These are phyloP conservation scores for Aplocera efformata DNA, from an alignment of 2,888 invertebrate species.

Conservation along the genomic window DNA sequence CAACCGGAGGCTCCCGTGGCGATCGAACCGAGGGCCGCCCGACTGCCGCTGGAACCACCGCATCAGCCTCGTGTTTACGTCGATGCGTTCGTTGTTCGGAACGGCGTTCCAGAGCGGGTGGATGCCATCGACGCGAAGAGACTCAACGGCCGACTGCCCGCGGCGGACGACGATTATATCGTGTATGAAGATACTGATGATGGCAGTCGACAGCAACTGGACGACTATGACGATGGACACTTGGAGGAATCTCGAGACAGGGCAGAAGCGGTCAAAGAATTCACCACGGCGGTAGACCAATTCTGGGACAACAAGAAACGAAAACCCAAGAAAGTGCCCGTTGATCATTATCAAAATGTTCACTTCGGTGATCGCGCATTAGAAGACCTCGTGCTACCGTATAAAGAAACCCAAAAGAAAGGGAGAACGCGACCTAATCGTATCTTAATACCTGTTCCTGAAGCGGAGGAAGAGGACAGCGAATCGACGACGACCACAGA, in stretches of 20 bases:
- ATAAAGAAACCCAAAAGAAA: slow-evolving; percentile 46
- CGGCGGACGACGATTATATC: slow-evolving; percentile 52
- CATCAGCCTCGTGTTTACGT: slow-evolving; percentile 66
- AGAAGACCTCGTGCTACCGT: slow-evolving; percentile 39
- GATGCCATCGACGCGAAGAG: slow-evolving; percentile 60
- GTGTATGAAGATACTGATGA: slow-evolving; percentile 51
- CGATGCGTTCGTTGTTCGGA: slow-evolving; percentile 67
- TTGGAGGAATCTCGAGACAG: slow-evolving; percentile 57
- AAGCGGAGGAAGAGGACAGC: slow-evolving; percentile 47
- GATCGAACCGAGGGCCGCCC: slow-evolving; percentile 62
- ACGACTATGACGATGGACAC: slow-evolving; percentile 65
- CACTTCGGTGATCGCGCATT: slow-evolving; percentile 67
- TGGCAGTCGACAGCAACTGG: slow-evolving; percentile 34
- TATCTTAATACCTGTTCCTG: slow-evolving; percentile 41
- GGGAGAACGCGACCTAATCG: slow-evolving; percentile 43
- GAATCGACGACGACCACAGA: slow-evolving; percentile 71
- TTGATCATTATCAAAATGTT: slow-evolving; percentile 60
- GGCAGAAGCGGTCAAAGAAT: slow-evolving; percentile 53
- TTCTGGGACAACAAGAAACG: slow-evolving; percentile 64
- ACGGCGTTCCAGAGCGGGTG: slow-evolving; percentile 65
- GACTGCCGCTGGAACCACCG: slow-evolving; percentile 51
- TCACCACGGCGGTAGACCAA: slow-evolving; percentile 62
- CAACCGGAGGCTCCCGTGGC: slow-evolving; percentile 22
- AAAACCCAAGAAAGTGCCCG: slow-evolving; percentile 38
- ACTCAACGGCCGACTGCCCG: slow-evolving; percentile 35